These are phyloP conservation scores for Callionymus lyra DNA, from an alignment of 2,113 vertebrate species.

Conservation along the genomic window DNA sequence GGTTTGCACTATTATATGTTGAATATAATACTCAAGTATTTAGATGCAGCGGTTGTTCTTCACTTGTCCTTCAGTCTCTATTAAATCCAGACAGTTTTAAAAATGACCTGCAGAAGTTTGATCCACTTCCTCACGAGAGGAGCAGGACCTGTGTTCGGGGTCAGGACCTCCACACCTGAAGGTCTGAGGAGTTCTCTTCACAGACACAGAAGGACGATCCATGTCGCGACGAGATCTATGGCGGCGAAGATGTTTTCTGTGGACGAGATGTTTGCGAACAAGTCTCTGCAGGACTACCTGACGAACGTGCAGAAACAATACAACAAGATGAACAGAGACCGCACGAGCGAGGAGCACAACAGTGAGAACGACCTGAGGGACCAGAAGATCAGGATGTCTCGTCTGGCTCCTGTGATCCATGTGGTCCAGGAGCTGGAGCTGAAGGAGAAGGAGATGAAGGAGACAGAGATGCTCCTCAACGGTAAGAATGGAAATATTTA, in stretches of 20 bases:
- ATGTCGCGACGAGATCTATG: slow-evolving; percentile 17
- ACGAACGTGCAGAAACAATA: slow-evolving; percentile 52
- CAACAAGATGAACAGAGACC: slow-evolving; percentile 45
- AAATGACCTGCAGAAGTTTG: slow-evolving; percentile 39
- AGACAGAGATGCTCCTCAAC: slow-evolving; percentile 53
- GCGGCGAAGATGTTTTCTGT: slow-evolving; percentile 37
- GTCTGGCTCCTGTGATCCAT: slow-evolving; percentile 50
- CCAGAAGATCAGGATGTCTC: slow-evolving; percentile 41
- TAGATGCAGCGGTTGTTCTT: no score
- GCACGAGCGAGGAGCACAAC: slow-evolving; percentile 22
- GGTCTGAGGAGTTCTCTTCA: neutral
- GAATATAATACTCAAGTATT: no score
- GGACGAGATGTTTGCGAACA: slow-evolving; percentile 59
- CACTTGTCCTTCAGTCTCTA: no score
- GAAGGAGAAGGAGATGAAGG: slow-evolving; percentile 54
- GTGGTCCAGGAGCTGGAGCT: slow-evolving; percentile 45
- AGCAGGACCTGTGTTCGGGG: slow-evolving; percentile 2
- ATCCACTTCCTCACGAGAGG: neutral
- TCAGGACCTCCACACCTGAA: no score
- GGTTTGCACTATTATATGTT: no score
- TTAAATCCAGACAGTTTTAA: no score
- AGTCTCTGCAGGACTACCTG: slow-evolving; percentile 53
- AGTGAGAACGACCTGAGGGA: slow-evolving; percentile 39
- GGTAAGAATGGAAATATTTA: no score
- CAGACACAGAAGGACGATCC: slow-evolving; percentile 24